Evolutionary conservation across 2,113 vertebrate genomes (phyloP).

Genomic region (Lycaon pictus): DNA sequence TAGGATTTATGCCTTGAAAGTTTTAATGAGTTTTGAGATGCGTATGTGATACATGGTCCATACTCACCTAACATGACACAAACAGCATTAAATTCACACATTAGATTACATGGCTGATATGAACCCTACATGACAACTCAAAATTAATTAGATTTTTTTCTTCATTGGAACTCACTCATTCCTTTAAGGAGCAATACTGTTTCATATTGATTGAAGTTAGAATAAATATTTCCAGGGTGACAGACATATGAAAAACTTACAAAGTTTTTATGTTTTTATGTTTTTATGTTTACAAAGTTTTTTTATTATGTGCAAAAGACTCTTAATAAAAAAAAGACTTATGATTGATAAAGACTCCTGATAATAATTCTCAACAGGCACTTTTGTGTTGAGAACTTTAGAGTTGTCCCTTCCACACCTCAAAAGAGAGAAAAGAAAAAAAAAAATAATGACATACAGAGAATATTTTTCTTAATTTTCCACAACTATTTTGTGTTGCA

Average conservation of each 20-base stretch:
- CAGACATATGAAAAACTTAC: background rate
- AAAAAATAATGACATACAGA: background rate
- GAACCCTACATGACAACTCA: background rate
- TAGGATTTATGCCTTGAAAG: background rate
- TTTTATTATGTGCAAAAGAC: background rate
- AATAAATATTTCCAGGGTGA: background rate
- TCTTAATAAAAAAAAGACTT: conserved; percentile 13
- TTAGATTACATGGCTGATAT: background rate
- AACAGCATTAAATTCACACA: background rate
- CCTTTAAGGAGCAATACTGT: background rate
- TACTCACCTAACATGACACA: background rate
- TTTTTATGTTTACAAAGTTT: no score
- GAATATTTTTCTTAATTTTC: background rate
- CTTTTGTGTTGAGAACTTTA: background rate
- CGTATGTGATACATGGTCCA: background rate
- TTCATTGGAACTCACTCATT: background rate
- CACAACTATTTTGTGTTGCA: background rate
- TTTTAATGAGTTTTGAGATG: background rate
- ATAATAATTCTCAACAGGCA: background rate
- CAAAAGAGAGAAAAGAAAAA: background rate
- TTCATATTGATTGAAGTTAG: background rate
- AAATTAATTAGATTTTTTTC: background rate
- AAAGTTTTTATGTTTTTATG: background rate
- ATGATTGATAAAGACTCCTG: background rate
- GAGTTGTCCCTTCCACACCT: background rate